A percentile compares a stretch with the other conserved stretches of the same genome.
phyloP scores from a whole-genome alignment of 1,140 invertebrate genomes.

The Pseudomyrmex gracilis region DNA sequence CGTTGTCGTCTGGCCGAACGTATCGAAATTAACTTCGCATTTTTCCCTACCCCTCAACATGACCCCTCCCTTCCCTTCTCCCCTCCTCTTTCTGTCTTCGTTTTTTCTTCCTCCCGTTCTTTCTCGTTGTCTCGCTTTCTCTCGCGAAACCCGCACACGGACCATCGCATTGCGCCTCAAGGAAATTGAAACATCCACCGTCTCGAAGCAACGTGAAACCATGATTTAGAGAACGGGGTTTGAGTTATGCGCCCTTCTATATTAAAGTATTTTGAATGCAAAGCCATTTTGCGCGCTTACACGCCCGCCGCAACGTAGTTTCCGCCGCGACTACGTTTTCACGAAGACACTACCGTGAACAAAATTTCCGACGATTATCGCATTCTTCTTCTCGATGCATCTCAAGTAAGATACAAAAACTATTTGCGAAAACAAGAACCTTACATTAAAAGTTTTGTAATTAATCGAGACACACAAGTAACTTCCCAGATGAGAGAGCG shows the following conservation, averaged over 20 bases:
- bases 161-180: constrained; percentile 84
- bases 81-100: background rate
- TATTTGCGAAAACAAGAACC: no score
- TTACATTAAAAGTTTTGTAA: no score
- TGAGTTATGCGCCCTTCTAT: constrained; percentile 83
- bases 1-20: constrained; percentile 21
- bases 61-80: background rate
- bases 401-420: no score
- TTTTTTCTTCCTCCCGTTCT: constrained; percentile 46
- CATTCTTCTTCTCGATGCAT: background rate
- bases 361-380: constrained; percentile 22
- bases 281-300: constrained; percentile 76
- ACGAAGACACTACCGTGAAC: background rate
- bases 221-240: constrained; percentile 83
- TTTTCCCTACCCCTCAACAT: constrained; percentile 41
- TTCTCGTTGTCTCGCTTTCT: constrained; percentile 54
- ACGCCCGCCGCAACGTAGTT: constrained; percentile 23
- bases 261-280: constrained; percentile 82
- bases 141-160: constrained; percentile 70
- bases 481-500: background rate
- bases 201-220: constrained; percentile 79
- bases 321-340: constrained; percentile 26
- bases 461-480: background rate
- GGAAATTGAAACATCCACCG: constrained; percentile 85
- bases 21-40: constrained; percentile 70